phyloP scores from a whole-genome alignment of 2,113 vertebrate species.

The Dascyllus trimaculatus region DNA sequence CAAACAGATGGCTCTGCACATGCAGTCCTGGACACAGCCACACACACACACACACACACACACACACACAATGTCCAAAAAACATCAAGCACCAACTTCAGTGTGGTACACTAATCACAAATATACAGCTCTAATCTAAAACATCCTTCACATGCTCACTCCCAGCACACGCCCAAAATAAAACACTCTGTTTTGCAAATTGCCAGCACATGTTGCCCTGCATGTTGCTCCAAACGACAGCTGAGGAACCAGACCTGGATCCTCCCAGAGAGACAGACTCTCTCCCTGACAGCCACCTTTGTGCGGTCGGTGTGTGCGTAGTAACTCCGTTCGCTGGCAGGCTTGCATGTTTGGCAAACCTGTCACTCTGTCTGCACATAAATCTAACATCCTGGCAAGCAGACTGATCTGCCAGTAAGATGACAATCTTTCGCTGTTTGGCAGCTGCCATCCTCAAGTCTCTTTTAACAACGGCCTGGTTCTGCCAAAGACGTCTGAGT shows the following conservation, averaged over 20 bases:
- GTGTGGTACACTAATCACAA: constrained; percentile 48
- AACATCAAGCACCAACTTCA: constrained; percentile 59
- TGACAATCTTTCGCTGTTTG: constrained; percentile 67
- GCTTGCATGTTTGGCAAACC: constrained; percentile 63
- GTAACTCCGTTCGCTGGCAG: constrained; percentile 56
- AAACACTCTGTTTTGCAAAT: constrained; percentile 17
- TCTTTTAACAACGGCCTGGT: constrained; percentile 51
- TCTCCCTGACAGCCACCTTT: constrained; percentile 35
- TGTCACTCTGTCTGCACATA: constrained; percentile 65
- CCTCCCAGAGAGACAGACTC: constrained; percentile 4
- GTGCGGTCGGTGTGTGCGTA: constrained; percentile 28
- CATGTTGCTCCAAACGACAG: constrained; percentile 16
- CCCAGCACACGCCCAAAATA: neutral
- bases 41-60: constrained; percentile 46
- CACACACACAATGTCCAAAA: constrained; percentile 44
- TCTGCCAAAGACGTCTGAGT: constrained; percentile 40
- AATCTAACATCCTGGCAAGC: constrained; percentile 68
- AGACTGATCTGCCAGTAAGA: constrained; percentile 69
- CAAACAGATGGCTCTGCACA: constrained; percentile 82
- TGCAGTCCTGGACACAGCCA: constrained; percentile 66
- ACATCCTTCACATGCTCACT: constrained; percentile 6
- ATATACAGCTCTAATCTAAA: constrained; percentile 36
- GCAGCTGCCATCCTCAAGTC: constrained; percentile 59
- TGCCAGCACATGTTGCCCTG: neutral
- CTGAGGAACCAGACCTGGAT: constrained; percentile 32